Evolutionary conservation across 2,888 invertebrate genomes (phyloP).

Genomic region (Endomychus coccineus): DNA sequence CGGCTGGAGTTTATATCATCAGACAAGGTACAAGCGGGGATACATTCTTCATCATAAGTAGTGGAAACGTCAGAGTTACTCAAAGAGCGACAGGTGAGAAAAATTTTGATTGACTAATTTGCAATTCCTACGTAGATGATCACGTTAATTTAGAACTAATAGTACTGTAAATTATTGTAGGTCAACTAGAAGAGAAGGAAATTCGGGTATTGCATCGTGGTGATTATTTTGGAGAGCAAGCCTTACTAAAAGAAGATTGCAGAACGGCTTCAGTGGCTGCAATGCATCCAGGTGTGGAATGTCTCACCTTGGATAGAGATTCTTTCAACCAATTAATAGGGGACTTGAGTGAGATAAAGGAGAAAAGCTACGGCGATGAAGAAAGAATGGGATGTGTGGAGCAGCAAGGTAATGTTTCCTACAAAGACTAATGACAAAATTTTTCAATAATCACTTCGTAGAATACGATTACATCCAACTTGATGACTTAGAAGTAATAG

Average conservation of each 20-base stretch:
- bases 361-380: slow-evolving; percentile 67
- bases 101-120: not conserved
- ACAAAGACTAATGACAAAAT: no score
- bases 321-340: slow-evolving; percentile 70
- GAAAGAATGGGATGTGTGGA: slow-evolving; percentile 45
- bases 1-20: slow-evolving; percentile 55
- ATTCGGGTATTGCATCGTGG: slow-evolving; percentile 51
- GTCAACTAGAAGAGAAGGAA: slow-evolving; percentile 46
- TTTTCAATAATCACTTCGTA: no score
- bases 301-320: slow-evolving; percentile 59
- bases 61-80: slow-evolving; percentile 51
- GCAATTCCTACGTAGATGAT: slow-evolving; percentile 4
- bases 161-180: slow-evolving; percentile 38
- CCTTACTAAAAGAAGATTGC: slow-evolving; percentile 57
- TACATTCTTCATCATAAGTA: slow-evolving; percentile 59
- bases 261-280: slow-evolving; percentile 64
- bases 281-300: slow-evolving; percentile 54
- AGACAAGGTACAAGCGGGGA: slow-evolving; percentile 59
- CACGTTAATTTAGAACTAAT: slow-evolving; percentile 52
- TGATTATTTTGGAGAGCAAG: slow-evolving; percentile 62
- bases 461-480: slow-evolving; percentile 42
- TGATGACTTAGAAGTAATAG: slow-evolving; percentile 57
- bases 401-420: slow-evolving; percentile 29
- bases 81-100: slow-evolving; percentile 41
- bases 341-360: slow-evolving; percentile 64